phyloP scores from a whole-genome alignment of 2,888 invertebrate species.

The Ichneumoninae sp. region DNA sequence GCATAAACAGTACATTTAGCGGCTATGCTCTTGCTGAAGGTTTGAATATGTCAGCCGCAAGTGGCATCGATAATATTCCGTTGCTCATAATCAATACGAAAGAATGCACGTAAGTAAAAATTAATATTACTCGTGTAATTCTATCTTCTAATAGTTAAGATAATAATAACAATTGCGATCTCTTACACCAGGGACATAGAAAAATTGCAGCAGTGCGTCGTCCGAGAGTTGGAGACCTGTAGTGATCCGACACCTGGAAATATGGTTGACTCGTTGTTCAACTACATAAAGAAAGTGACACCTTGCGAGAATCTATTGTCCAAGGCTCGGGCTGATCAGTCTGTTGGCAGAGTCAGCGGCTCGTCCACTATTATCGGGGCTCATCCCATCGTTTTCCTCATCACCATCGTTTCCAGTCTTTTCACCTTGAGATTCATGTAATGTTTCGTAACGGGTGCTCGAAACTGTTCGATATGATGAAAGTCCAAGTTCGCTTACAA shows the following conservation, averaged over 20 bases:
- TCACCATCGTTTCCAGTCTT: conserved; percentile 3
- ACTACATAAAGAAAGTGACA: conserved; percentile 89
- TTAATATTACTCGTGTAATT: not conserved
- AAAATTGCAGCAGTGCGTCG: conserved; percentile 87
- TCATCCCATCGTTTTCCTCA: too few relatives aligned
- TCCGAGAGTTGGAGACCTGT: conserved; percentile 88
- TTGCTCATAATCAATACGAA: conserved; percentile 87
- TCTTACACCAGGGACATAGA: conserved; percentile 85
- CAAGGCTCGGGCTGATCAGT: conserved; percentile 46
- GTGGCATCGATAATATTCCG: conserved; percentile 83
- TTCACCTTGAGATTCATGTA: not conserved
- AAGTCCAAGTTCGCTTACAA: conserved; percentile 10
- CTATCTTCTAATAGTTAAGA: not conserved
- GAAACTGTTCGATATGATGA: not conserved
- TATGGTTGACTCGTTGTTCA: conserved; percentile 91
- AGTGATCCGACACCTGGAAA: conserved; percentile 91
- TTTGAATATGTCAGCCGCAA: conserved; percentile 12
- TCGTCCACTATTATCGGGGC: conserved; percentile 19
- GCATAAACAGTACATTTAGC: conserved; percentile 88
- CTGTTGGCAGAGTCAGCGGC: conserved; percentile 6
- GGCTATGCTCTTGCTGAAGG: conserved; percentile 84
- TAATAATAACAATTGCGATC: not conserved
- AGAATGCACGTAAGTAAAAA: conserved; percentile 85
- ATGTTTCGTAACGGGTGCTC: not conserved
- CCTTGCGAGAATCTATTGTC: conserved; percentile 85